Conservation (phyloP, 2,797 vertebrate genomes). For the Martes flavigula region DNA sequence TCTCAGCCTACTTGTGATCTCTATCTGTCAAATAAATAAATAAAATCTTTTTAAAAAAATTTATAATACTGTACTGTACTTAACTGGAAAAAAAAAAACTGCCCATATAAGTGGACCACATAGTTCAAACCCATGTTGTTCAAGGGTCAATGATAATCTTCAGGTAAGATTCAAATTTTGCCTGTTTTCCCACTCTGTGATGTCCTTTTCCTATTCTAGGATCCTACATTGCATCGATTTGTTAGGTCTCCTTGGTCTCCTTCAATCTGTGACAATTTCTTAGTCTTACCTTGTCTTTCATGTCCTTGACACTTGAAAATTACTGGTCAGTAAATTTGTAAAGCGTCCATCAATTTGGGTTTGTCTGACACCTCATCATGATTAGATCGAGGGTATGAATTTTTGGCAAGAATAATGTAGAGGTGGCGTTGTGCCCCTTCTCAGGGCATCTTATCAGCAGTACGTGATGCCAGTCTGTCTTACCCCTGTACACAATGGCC, state of each 20-base stretch:
- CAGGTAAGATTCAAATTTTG: background rate
- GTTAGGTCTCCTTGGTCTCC: background rate
- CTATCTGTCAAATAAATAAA: too few species aligned
- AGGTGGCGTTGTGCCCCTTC: background rate
- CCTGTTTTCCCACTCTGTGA: background rate
- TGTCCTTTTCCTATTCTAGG: background rate
- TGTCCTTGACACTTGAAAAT: slow-evolving; percentile 18
- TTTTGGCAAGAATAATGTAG: background rate
- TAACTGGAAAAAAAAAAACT: background rate
- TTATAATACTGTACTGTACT: background rate
- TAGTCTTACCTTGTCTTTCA: background rate
- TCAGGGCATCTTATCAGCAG: background rate
- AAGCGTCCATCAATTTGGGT: background rate
- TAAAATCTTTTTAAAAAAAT: background rate
- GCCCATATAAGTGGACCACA: background rate
- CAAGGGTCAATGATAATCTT: background rate
- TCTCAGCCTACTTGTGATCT: too few species aligned
- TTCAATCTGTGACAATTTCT: background rate
- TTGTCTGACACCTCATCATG: background rate
- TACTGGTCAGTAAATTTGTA: background rate
- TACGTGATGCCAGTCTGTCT: fast-evolving
- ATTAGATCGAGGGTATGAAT: background rate
- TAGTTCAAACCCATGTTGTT: background rate
- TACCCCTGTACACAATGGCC: background rate
- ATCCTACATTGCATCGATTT: background rate